phyloP scores from a whole-genome alignment of 2,113 vertebrate species.

The Chelonoidis abingdonii region DNA sequence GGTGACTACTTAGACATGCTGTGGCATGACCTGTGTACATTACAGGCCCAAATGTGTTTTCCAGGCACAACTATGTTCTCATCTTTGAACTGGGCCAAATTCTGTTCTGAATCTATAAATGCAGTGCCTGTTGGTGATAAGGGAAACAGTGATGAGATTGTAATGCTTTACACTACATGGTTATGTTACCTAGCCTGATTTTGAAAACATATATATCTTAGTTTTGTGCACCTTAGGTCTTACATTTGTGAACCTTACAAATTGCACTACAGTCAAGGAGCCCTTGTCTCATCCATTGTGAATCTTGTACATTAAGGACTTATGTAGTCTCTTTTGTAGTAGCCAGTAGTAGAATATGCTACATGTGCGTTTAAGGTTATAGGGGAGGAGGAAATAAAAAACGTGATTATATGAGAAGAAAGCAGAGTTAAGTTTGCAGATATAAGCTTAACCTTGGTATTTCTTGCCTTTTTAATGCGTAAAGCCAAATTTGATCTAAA shows the following conservation, averaged over 20 bases:
- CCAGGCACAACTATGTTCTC: neutral
- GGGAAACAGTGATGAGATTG: neutral
- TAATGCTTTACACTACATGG: neutral
- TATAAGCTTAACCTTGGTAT: neutral
- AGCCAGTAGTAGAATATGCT: neutral
- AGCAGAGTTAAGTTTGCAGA: neutral
- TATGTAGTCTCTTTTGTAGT: neutral
- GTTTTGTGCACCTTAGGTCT: neutral
- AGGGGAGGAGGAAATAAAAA: neutral
- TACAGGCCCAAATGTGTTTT: neutral
- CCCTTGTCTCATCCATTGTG: neutral
- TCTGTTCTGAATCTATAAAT: neutral
- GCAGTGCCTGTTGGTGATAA: neutral
- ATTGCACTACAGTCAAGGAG: neutral
- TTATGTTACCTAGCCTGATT: neutral
- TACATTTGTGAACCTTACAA: neutral
- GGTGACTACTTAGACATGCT: accelerated
- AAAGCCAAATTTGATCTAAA: neutral
- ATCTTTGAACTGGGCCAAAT: neutral
- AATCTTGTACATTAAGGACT: neutral
- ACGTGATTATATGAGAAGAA: neutral
- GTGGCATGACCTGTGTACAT: neutral
- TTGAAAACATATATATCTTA: neutral
- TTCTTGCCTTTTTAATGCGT: neutral
- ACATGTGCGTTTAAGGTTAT: neutral